Conservation (phyloP, 2,113 vertebrate species). For the Tachycineta bicolor region DNA sequence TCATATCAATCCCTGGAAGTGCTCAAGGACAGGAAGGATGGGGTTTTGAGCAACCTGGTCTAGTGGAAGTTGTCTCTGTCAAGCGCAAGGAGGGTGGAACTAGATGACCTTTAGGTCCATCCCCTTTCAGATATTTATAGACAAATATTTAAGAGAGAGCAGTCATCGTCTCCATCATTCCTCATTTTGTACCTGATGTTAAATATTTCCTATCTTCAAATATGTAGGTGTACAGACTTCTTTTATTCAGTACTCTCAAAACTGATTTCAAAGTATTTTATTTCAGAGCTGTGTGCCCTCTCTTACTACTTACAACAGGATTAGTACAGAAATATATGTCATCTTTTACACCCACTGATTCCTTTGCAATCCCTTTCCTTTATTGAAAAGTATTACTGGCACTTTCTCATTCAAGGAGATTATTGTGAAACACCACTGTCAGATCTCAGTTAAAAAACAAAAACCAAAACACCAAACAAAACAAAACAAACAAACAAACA, state of each 20-base stretch:
- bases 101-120: too few relatives aligned
- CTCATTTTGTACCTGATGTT: neutral
- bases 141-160: neutral
- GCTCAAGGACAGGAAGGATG: neutral
- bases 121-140: neutral
- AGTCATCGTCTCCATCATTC: neutral
- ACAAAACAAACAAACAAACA: neutral
- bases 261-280: neutral
- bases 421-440: neutral
- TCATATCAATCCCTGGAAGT: neutral
- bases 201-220: neutral
- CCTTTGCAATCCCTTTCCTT: neutral
- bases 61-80: neutral
- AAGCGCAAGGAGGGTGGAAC: neutral
- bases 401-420: neutral
- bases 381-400: neutral
- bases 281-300: neutral
- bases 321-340: neutral
- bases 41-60: neutral
- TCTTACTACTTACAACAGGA: neutral
- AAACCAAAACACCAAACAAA: neutral
- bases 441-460: neutral
- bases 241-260: neutral
- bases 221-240: neutral
- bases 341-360: neutral